Evolutionary conservation across 2,113 vertebrate genomes (phyloP).

Genomic region (Hippocampus comes): DNA sequence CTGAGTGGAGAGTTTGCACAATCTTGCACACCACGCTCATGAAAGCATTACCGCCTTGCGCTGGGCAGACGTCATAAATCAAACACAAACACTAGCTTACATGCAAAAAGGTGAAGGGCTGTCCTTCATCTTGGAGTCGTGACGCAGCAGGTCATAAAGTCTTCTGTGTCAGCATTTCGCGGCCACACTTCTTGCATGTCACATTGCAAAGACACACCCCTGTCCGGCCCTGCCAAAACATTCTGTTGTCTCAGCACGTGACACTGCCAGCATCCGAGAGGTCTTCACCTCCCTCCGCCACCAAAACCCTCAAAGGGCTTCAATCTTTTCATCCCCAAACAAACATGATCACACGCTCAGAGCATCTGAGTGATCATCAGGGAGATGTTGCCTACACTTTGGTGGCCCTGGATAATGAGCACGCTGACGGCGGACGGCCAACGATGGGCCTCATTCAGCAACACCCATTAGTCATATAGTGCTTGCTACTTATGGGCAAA

Average conservation of each 20-base stretch:
- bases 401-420: not conserved
- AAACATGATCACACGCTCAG: not conserved
- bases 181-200: constrained; percentile 21
- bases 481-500: not conserved
- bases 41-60: not conserved
- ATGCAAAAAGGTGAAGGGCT: not conserved
- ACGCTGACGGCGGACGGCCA: not conserved
- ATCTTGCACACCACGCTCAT: not conserved
- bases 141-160: constrained; percentile 1
- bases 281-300: not conserved
- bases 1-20: not conserved
- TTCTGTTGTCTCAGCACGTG: not conserved
- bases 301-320: not conserved
- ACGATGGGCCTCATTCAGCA: not conserved
- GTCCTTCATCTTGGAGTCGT: constrained; percentile 7
- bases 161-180: constrained; percentile 3
- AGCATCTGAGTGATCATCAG: not conserved
- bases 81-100: not conserved
- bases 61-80: not conserved
- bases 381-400: not conserved
- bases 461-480: not conserved
- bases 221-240: not conserved
- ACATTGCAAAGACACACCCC: constrained; percentile 19
- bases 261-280: not conserved
- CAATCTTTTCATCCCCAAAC: constrained; percentile 1